Evolutionary conservation across 2,888 invertebrate species (phyloP).

Genomic region (Microctonus brassicae): DNA sequence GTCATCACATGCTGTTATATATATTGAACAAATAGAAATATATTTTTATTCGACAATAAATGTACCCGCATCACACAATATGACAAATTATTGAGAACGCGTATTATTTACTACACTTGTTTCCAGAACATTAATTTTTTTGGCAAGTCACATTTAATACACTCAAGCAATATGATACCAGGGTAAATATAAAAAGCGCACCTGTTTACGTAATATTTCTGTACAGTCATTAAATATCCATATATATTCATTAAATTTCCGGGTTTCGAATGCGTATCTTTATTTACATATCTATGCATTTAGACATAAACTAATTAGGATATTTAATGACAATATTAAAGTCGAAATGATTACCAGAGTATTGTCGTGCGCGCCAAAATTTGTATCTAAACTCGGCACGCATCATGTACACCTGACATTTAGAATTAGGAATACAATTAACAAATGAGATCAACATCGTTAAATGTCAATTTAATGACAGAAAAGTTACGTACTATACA

Average conservation of each 20-base stretch:
- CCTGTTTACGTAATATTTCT: constrained; percentile 41
- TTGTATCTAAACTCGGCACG: constrained; percentile 43
- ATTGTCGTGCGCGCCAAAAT: constrained; percentile 32
- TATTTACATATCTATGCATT: too few species aligned
- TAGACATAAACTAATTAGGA: too few species aligned
- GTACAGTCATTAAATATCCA: constrained; percentile 5
- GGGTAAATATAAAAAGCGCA: constrained; percentile 21
- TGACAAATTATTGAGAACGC: neutral
- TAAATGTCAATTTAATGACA: constrained; percentile 41
- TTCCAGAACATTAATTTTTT: constrained; percentile 42
- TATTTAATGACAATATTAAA: too few species aligned
- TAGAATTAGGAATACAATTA: constrained; percentile 32
- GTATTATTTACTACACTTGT: constrained; percentile 21
- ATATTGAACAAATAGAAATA: too few species aligned
- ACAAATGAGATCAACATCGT: constrained; percentile 21
- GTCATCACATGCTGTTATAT: constrained; percentile 47
- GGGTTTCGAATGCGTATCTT: too few species aligned
- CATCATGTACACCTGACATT: constrained; percentile 40
- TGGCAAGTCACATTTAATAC: constrained; percentile 33
- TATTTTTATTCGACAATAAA: too few species aligned
- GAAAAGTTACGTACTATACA: neutral
- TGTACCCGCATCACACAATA: neutral
- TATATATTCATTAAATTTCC: too few species aligned
- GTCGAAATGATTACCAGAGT: too few species aligned
- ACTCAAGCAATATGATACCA: constrained; percentile 42